Evolutionary conservation across 92 coral and sea anemone genomes (phyloP).

Genomic region (Bergia sp.): DNA sequence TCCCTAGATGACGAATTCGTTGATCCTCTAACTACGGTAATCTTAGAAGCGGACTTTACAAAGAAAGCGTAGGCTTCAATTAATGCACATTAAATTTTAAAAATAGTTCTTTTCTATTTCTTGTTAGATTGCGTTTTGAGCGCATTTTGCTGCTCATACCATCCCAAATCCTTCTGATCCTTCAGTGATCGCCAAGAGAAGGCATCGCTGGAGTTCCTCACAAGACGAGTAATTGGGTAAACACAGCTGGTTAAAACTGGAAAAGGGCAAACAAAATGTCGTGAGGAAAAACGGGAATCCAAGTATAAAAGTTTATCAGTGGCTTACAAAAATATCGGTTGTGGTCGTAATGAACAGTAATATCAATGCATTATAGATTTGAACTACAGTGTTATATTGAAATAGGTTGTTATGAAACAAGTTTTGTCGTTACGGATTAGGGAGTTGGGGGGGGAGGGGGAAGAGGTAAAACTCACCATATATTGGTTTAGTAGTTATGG

Average conservation of each 20-base stretch:
- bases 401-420: too few species aligned
- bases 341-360: too few species aligned
- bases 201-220: conserved; percentile 87
- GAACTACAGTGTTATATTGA: too few species aligned
- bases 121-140: neutral
- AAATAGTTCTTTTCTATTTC: neutral
- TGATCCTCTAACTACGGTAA: neutral
- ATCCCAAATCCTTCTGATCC: conserved; percentile 98
- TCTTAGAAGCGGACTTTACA: neutral
- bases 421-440: too few species aligned
- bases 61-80: neutral
- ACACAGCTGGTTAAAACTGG: conserved; percentile 93
- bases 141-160: conserved; percentile 42
- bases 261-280: conserved; percentile 1
- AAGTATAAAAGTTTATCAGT: too few species aligned
- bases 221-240: conserved; percentile 89
- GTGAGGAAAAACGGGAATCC: too few species aligned
- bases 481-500: too few species aligned
- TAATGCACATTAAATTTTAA: neutral
- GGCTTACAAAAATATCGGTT: neutral
- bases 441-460: too few species aligned
- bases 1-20: neutral
- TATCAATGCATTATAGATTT: too few species aligned
- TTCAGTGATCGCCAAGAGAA: conserved; percentile 87
- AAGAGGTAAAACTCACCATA: too few species aligned